Evolutionary conservation across 2,797 vertebrate species (phyloP), one percentile per base, ranked within the genome.

Genomic region (Triplophysa yarkandensis): DNA sequence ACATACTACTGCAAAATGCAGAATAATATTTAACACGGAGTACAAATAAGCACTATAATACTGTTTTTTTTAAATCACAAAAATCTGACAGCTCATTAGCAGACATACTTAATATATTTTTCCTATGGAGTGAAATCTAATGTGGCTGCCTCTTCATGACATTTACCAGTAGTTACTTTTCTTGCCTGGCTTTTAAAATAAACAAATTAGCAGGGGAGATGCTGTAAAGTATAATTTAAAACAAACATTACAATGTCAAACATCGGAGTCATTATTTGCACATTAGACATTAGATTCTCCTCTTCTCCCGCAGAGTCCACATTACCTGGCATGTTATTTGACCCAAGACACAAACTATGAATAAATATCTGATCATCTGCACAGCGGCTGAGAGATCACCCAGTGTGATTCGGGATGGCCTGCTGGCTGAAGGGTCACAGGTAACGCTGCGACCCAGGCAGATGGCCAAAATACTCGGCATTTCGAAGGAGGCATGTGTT

Each of bases 401-500:
- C 21, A 34, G 28, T 67, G 39, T 76, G 52, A 65, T 57, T 64
- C 46, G 60, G 44, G 61, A 50, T 13, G 28, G 61, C 30, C 64
- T 32, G 44, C 21, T 43, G 41, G 27, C 61, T 30, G 34, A 61
- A 57, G 17, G 25, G 61, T 68, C 55, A 21, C 36, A 60, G 65
- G 71, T 57, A 73, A 66, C 52, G 64, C 25, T 34, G 19, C 43
- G 43, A 54, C 43, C 61, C 54, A 70, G 74, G 68, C 84, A 85
- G 82, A 85, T 85, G 82, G 83, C 71, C 52, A 52, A 82, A 77
- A 77, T 71, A 81, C 36, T 64, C 52, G 6, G 52, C 65, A 69
- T 72, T 77, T 80, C 48, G 65, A 74, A 74, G 48, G 69, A 76
- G 71, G 77, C 83, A 78, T 81, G 77, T 74, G 77, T 77, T 71